phyloP scores from a whole-genome alignment of 2,888 invertebrate species.

The Tyria jacobaeae region DNA sequence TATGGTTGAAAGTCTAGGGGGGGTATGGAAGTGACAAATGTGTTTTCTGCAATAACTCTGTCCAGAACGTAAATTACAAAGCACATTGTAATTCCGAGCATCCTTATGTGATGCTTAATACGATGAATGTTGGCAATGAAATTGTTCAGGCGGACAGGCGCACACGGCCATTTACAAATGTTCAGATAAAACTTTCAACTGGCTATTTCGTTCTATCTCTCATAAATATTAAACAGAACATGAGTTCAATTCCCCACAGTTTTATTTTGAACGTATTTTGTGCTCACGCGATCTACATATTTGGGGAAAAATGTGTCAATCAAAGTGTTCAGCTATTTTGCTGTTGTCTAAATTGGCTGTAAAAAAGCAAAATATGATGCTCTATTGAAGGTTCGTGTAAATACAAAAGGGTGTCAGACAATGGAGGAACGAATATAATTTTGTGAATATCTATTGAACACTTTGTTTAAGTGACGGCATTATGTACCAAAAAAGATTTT shows the following conservation, averaged over 20 bases:
- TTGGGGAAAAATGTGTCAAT: slow-evolving; percentile 36
- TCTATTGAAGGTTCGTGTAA: slow-evolving; percentile 8
- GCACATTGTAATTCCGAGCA: slow-evolving; percentile 17
- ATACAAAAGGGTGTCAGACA: slow-evolving; percentile 14
- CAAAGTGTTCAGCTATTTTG: slow-evolving; percentile 27
- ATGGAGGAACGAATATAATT: slow-evolving; percentile 6
- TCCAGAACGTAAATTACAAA: slow-evolving; percentile 3
- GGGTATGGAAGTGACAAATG: neutral
- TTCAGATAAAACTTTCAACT: slow-evolving; percentile 64
- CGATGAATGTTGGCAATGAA: slow-evolving; percentile 61
- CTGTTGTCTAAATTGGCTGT: slow-evolving; percentile 27
- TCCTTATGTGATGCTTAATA: slow-evolving; percentile 45
- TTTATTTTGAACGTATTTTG: slow-evolving; percentile 60
- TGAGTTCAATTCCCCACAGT: slow-evolving; percentile 56
- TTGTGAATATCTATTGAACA: slow-evolving; percentile 4
- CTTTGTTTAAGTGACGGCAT: slow-evolving; percentile 9
- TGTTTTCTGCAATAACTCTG: neutral
- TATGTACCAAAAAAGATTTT: slow-evolving; percentile 5
- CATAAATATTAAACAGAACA: slow-evolving; percentile 71
- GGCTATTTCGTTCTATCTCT: slow-evolving; percentile 58
- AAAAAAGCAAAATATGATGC: slow-evolving; percentile 15
- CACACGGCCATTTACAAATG: slow-evolving; percentile 57
- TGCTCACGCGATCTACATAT: slow-evolving; percentile 54
- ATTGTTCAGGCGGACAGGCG: slow-evolving; percentile 48
- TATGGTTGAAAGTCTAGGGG: too few relatives aligned